Evolutionary conservation across 2,888 invertebrate genomes (phyloP).

Genomic region (Mycalesis mineus): DNA sequence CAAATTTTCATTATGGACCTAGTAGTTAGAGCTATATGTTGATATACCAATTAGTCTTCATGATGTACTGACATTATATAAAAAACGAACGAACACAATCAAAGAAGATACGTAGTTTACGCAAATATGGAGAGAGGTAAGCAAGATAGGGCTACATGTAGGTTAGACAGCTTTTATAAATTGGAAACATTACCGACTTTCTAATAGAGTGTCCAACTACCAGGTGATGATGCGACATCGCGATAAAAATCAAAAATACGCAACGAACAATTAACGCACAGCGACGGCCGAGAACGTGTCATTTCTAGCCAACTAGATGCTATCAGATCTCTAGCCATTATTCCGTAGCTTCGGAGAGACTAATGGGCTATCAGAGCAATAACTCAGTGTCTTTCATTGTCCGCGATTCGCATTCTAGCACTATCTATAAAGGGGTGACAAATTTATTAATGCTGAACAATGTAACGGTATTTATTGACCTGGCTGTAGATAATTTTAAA

Average conservation of each 20-base stretch:
- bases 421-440: slow-evolving; percentile 72
- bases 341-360: slow-evolving; percentile 66
- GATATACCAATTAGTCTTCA: too few species aligned
- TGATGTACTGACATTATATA: too few species aligned
- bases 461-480: slow-evolving; percentile 62
- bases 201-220: background rate
- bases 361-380: slow-evolving; percentile 69
- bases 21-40: too few species aligned
- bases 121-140: background rate
- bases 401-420: slow-evolving; percentile 64
- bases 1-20: too few species aligned
- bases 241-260: slow-evolving; percentile 33
- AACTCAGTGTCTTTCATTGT: slow-evolving; percentile 72
- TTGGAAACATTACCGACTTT: background rate
- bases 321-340: slow-evolving; percentile 56
- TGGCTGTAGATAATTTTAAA: slow-evolving; percentile 55
- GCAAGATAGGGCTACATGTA: background rate
- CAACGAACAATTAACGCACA: slow-evolving; percentile 32
- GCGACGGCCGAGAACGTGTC: slow-evolving; percentile 38
- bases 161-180: background rate
- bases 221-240: slow-evolving; percentile 20
- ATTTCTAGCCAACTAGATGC: slow-evolving; percentile 45
- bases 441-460: slow-evolving; percentile 73
- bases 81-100: too few species aligned
- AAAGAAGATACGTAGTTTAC: background rate